A percentile compares a stretch with the other conserved stretches of the same genome.
Evolutionary conservation across 2,888 invertebrate species (phyloP).

Genomic region (Smittia aterrima): DNA sequence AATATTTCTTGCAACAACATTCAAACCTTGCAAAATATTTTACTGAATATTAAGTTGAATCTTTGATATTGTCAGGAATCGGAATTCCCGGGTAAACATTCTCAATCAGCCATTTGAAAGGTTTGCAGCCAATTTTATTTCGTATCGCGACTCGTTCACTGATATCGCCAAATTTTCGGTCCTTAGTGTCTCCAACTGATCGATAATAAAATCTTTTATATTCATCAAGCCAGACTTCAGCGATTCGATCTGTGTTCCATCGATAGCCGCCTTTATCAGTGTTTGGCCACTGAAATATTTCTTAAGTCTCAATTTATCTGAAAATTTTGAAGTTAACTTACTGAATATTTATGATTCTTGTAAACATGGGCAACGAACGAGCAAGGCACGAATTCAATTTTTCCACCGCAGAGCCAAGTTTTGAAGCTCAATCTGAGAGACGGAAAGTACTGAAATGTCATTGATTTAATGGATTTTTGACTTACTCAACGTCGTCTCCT

Average conservation of each 20-base stretch:
- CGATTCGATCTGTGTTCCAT: neutral
- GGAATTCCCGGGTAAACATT: slow-evolving; percentile 52
- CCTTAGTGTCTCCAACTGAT: slow-evolving; percentile 62
- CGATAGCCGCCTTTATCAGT: slow-evolving; percentile 45
- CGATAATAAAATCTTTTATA: neutral
- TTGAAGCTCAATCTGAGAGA: too few relatives aligned
- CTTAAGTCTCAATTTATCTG: too few relatives aligned
- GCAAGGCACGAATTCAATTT: slow-evolving; percentile 11
- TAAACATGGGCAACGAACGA: neutral
- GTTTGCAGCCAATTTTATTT: slow-evolving; percentile 19
- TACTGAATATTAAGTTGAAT: too few relatives aligned
- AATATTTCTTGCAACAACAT: too few relatives aligned
- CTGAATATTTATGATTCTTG: neutral
- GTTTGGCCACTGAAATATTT: neutral
- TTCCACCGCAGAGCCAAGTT: slow-evolving; percentile 22
- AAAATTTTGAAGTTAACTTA: neutral
- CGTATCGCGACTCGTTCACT: neutral
- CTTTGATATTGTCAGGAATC: neutral
- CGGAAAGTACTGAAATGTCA: too few relatives aligned
- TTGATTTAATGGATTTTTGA: too few relatives aligned
- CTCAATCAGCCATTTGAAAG: slow-evolving; percentile 16
- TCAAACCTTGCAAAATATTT: too few relatives aligned
- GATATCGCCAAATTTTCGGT: slow-evolving; percentile 47
- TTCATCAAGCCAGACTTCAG: slow-evolving; percentile 11
- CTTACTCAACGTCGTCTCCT: too few relatives aligned